Conservation (phyloP, 2,113 vertebrate species). For the Colius striatus region DNA sequence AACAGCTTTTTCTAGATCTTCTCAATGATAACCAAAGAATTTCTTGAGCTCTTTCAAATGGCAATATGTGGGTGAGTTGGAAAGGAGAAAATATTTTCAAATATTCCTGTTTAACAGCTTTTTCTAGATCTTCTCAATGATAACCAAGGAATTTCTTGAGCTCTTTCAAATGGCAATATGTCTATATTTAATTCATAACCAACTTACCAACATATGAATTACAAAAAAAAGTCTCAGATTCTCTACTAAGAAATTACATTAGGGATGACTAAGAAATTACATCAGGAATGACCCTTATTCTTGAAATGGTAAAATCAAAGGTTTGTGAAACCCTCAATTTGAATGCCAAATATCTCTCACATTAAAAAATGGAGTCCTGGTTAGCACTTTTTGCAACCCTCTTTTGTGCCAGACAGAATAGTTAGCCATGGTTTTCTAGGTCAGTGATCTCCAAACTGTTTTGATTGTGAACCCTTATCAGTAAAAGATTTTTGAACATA, state of each 20-base stretch:
- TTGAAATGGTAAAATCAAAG: neutral
- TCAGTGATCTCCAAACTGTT: neutral
- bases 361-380: neutral
- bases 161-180: neutral
- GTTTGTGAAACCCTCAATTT: neutral
- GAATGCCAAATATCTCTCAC: neutral
- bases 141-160: neutral
- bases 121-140: neutral
- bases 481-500: neutral
- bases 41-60: neutral
- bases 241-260: neutral
- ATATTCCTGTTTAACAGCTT: neutral
- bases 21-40: neutral
- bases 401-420: neutral
- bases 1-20: neutral
- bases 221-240: neutral
- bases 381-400: neutral
- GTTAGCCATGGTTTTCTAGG: neutral
- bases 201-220: neutral
- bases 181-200: neutral
- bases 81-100: neutral
- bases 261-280: neutral
- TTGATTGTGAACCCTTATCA: rapidly evolving
- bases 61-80: neutral
- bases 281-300: neutral